These are phyloP conservation scores for Chaitophorus viminalis DNA, from an alignment of 2,888 invertebrate genomes.

Conservation along the genomic window DNA sequence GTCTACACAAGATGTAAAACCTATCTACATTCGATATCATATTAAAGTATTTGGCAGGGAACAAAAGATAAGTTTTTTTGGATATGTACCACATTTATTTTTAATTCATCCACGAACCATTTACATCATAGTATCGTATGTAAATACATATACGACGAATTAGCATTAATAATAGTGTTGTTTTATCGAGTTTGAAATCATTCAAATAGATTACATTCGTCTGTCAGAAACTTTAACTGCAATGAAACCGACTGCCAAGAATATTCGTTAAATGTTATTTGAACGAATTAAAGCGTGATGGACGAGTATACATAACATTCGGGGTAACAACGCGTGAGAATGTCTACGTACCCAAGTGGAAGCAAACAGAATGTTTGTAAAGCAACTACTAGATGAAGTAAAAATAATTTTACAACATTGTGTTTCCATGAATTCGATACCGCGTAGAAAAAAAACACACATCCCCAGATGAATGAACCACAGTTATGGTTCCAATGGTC, in stretches of 20 bases:
- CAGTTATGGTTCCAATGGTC: not conserved
- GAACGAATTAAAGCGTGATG: not conserved
- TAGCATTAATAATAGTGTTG: not conserved
- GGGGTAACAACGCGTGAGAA: not conserved
- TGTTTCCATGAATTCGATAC: too few species aligned
- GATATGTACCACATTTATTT: not conserved
- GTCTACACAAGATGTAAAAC: too few species aligned
- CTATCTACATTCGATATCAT: too few species aligned
- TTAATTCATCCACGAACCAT: not conserved
- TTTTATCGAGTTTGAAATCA: not conserved
- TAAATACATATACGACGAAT: not conserved
- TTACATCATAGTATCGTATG: not conserved
- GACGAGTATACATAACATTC: not conserved
- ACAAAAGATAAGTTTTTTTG: too few species aligned
- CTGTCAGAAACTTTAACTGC: not conserved
- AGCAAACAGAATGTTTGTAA: not conserved
- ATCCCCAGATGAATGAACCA: too few species aligned
- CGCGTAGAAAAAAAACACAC: too few species aligned
- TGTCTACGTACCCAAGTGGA: not conserved
- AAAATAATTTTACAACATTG: slow-evolving; percentile 5
- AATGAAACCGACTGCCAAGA: not conserved
- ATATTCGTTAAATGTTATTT: not conserved
- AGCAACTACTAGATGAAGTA: not conserved
- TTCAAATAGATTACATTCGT: too few species aligned
- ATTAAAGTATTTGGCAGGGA: too few species aligned